Base-by-base conservation (phyloP, 2,113 vertebrate genomes). In the Tichodroma muraria region DNA sequence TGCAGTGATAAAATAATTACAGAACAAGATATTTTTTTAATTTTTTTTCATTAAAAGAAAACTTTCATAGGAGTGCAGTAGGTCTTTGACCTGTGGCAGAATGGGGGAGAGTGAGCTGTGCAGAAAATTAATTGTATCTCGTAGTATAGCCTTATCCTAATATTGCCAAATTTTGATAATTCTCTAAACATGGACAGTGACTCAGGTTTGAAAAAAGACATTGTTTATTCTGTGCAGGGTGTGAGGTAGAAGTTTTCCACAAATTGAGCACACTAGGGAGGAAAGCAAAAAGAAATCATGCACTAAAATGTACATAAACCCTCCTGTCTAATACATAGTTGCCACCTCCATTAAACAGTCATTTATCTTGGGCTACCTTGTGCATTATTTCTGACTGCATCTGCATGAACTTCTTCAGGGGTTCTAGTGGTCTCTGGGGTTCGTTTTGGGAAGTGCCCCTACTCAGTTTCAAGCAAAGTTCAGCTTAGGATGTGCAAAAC, bases 321-420 rank as follows among this genome's bases (percentile, higher is more conserved):
- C 8, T 10, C 13, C 9, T 47, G 7, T 31, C 20, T 21, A 60
- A 75, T 33, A 9, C 16, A 17, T 6, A 24, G 24, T 42, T 15
- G 4, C 21, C 6, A 28, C 7, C 12, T 73, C 33, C 10, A 22
- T 20, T 24, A 37, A 19, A 5, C 28, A 45, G 4, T 53, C 9
- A 21, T 30, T 75, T 45, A 68, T 3, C 8, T 24, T 61, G 24
- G 24, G 8, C 38, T 61, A 5, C 19, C 5, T 40, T 35, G 8
- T 18, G 9, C 24, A 47, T 9, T 21, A 14, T 6, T 24, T 73
- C 44, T 68, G 30, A 17, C 53, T 60, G 69, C 38, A 60, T 23
- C 24, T 60, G 24, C 30, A 20, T 15, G 20, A 28, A 19, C 20
- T 7, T 14, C 33, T 60, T 45, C 0, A 0, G 10, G 18, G 3